Percentiles rank a stretch among this genome's conserved stretches.
phyloP scores from a whole-genome alignment of 2,113 vertebrate genomes.

The Trichomycterus rosablanca region DNA sequence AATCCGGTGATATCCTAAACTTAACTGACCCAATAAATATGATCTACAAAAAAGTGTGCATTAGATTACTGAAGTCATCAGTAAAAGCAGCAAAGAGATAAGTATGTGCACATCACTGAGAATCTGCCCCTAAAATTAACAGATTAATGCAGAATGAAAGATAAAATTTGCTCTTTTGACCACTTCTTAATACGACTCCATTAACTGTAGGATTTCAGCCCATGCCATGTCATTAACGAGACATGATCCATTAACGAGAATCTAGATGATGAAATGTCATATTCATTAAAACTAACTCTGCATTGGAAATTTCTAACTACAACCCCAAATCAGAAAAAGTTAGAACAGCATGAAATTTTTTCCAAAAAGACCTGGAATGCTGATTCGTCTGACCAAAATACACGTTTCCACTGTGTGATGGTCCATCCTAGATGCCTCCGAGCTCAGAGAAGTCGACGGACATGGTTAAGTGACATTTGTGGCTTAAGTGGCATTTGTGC shows the following conservation, averaged over 20 bases:
- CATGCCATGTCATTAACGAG: too few relatives aligned
- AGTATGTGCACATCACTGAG: slow-evolving; percentile 48
- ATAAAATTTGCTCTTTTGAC: too few relatives aligned
- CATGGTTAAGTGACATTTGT: too few relatives aligned
- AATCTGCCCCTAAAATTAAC: slow-evolving; percentile 55
- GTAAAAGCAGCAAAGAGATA: slow-evolving; percentile 49
- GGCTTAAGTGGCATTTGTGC: too few relatives aligned
- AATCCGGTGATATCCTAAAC: slow-evolving; percentile 66
- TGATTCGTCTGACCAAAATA: too few relatives aligned
- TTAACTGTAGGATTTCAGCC: slow-evolving; percentile 65
- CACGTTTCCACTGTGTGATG: too few relatives aligned
- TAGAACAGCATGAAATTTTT: too few relatives aligned
- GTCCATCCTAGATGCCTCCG: too few relatives aligned
- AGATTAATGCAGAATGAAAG: slow-evolving; percentile 46
- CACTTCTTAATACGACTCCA: slow-evolving; percentile 39
- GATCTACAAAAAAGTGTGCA: slow-evolving; percentile 41
- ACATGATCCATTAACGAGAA: slow-evolving; percentile 61
- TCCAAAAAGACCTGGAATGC: too few relatives aligned
- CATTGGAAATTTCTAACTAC: too few relatives aligned
- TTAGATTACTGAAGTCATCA: slow-evolving; percentile 57
- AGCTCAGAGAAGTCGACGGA: too few relatives aligned
- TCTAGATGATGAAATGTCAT: slow-evolving; percentile 49
- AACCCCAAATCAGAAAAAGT: too few relatives aligned
- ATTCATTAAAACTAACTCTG: slow-evolving; percentile 40
- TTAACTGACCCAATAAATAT: slow-evolving; percentile 51